Evolutionary conservation across 2,888 invertebrate genomes (phyloP).

Genomic region (Camponotus fellah): DNA sequence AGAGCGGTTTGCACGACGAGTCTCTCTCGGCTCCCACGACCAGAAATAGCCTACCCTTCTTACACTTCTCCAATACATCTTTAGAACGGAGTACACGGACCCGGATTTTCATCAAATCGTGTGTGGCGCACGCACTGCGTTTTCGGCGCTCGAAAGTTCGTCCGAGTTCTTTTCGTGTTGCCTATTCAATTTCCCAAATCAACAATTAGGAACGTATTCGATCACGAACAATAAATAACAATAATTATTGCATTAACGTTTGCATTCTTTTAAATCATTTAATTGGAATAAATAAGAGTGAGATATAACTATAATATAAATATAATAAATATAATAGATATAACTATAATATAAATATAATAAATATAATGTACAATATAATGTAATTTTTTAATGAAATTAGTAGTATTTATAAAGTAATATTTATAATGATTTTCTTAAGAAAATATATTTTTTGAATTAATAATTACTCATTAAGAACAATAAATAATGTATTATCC

Average conservation of each 20-base stretch:
- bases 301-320: no score
- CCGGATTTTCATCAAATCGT: conserved; percentile 52
- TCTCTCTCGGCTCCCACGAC: conserved; percentile 82
- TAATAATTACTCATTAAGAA: background rate
- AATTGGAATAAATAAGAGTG: background rate
- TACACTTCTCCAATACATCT: conserved; percentile 84
- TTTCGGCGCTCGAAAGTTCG: conserved; percentile 11
- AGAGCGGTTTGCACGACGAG: conserved; percentile 83
- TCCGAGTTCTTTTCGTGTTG: conserved; percentile 24
- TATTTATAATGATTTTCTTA: background rate
- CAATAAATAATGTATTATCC: background rate
- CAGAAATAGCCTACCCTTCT: conserved; percentile 86
- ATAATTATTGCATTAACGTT: no score
- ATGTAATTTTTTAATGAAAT: background rate
- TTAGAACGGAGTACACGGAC: conserved; percentile 75
- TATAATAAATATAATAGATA: no score
- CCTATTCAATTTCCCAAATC: conserved; percentile 39
- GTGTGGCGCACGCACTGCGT: conserved; percentile 28
- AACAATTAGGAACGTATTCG: background rate
- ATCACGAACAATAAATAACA: background rate
- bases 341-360: no score
- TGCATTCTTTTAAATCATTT: no score
- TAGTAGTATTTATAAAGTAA: background rate
- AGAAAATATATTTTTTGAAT: background rate
- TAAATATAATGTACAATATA: no score